Conservation (phyloP, 2,113 vertebrate genomes). For the Corythaeola cristata region DNA sequence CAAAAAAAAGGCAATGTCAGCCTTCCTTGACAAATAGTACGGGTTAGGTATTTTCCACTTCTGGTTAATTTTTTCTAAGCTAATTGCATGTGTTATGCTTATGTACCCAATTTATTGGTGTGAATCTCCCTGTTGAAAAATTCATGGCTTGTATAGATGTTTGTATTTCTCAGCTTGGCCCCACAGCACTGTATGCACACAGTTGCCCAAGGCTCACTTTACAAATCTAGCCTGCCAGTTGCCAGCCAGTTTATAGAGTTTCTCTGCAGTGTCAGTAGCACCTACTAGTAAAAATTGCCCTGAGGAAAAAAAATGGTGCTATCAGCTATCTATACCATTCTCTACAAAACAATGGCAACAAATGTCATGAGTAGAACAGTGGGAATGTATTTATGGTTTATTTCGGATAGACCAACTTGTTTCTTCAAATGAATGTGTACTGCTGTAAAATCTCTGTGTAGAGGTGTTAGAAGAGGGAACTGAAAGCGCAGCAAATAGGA, state of each 20-base stretch:
- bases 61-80: background rate
- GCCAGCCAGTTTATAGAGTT: background rate
- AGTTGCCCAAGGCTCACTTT: background rate
- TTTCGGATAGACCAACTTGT: conserved; percentile 57
- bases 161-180: background rate
- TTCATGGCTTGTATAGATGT: background rate
- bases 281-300: background rate
- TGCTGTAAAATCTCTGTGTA: conserved; percentile 67
- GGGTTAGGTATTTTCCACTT: background rate
- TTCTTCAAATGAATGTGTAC: conserved; percentile 57
- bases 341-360: conserved; percentile 51
- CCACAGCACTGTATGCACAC: background rate
- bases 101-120: background rate
- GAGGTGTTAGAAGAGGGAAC: conserved; percentile 76
- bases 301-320: background rate
- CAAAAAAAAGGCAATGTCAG: background rate
- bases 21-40: background rate
- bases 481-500: conserved; percentile 76
- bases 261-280: background rate
- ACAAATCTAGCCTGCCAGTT: background rate
- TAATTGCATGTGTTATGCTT: background rate
- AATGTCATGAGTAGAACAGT: background rate
- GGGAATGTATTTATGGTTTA: conserved; percentile 66
- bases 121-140: background rate
- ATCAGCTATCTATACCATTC: conserved; percentile 5